Base-by-base conservation (phyloP, 2,113 vertebrate genomes). In the Trachemys scripta region DNA sequence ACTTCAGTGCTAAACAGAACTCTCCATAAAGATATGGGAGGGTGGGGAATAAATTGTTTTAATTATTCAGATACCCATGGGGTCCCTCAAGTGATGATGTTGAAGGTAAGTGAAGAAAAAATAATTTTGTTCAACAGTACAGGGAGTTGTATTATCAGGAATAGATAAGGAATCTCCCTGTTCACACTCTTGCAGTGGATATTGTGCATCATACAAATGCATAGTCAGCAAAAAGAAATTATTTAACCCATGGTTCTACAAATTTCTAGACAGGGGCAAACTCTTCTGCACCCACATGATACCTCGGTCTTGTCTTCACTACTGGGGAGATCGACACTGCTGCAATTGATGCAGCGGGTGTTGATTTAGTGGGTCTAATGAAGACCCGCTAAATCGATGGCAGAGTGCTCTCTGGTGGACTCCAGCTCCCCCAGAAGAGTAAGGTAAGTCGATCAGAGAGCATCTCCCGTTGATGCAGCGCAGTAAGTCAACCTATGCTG, bases 41-140 rank as follows among this genome's bases (percentile, higher is more conserved):
- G 14, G 9, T 53, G 24, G 27, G 14, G 54, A 54, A 57, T 29
- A 29, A 57, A 45, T 82, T 42, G 27, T 54, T 42, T 42, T 27
- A 29, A 17, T 38, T 38, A 29, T 91, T 75, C 51, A 51, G 35
- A 4, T 72, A 47, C 45, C 6, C 51, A 82, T 56, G 11, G 9
- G 5, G 1, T 14, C 91, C 20, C 5, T 10, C 4, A 4, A 3
- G 45, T 29, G 10, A 50, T 24, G 47, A 22, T 5, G 4, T 0
- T 51, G 24, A 25, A 22, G 17, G 3, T 31, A 81, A 27, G 27
- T 69, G 49, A 75, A 80, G 86, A 42, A 45, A 75, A 9, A 8
- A 0, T 87, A 2, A 1, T 17, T 1, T 0, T 14, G 9, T 82
- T 83, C 62, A 83, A 76, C 80, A 29, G 31, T 50, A 47, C 53